Evolutionary conservation across 2,797 vertebrate species (phyloP), one percentile per base, ranked within the genome.

Genomic region (Monodelphis domestica): DNA sequence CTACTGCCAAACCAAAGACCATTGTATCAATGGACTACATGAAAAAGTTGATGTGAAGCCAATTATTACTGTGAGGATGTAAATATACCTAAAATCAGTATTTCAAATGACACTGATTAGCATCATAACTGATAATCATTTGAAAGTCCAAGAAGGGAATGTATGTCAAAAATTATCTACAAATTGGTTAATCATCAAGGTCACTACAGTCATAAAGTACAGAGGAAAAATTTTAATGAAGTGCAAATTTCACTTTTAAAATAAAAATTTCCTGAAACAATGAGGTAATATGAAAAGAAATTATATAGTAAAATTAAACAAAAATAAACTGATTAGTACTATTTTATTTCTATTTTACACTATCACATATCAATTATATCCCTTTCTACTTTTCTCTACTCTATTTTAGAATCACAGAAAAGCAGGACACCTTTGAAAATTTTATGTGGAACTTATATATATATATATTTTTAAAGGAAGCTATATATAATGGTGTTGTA

Each of bases 61-160:
- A 24, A 91, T 7, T 57, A 30, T 57, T 29, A 89, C 30, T 90
- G 92, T 6, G 52, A 28, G 91, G 30, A 57, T 38, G 33, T 0
- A 11, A 15, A 93, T 54, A 54, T 52, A 29, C 92, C 88, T 28
- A 50, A 53, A 51, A 10, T 51, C 54, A 78, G 30, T 24, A 57
- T 6, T 30, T 3, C 11, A 52, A 93, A 51, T n/a, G 33, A n/a
- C 84, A 94, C 0, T 26, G 0, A 63, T 1, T 54, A 56, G 89
- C 90, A 91, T 53, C 1, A 53, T 56, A n/a, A 33, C 0, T 93
- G 52, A 84, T 24, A 94, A 55, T 88, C 91, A 30, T 0, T 53
- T 93, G 0, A 38, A 0, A 0, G 26, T 45, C 29, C 26, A n/a
- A 89, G 55, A 90, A 57, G 38, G 53, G 28, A 87, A 70, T 9